A percentile compares a stretch with the other conserved stretches of the same genome.
Evolutionary conservation across 2,113 vertebrate species (phyloP).

Genomic region (Scopus umbretta): DNA sequence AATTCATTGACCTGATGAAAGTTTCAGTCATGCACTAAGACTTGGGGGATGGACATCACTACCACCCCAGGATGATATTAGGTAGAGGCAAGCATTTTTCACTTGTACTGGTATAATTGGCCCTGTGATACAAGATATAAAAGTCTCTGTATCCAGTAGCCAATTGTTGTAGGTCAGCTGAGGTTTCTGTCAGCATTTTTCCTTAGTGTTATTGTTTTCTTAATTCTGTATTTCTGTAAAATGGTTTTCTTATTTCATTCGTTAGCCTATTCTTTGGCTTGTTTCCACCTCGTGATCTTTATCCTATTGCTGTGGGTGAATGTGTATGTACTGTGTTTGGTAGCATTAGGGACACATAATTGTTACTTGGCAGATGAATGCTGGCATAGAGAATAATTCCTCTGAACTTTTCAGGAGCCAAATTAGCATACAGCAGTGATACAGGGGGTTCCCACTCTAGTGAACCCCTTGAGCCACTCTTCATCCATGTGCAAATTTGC

Average conservation of each 20-base stretch:
- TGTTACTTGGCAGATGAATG: conserved; percentile 43
- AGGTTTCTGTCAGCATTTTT: neutral
- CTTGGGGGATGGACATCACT: neutral
- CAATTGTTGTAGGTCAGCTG: neutral
- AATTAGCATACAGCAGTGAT: conserved; percentile 44
- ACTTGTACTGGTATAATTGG: neutral
- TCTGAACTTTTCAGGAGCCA: conserved; percentile 58
- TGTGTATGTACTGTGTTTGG: neutral
- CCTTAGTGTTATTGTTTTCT: neutral
- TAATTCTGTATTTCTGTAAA: neutral
- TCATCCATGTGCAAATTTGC: neutral
- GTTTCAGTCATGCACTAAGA: neutral
- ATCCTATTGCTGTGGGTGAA: neutral
- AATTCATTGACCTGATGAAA: neutral
- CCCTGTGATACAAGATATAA: neutral
- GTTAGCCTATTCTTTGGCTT: neutral
- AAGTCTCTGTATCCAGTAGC: neutral
- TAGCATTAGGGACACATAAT: conserved; percentile 23
- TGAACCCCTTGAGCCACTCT: neutral
- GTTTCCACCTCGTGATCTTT: neutral
- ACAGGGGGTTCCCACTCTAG: neutral
- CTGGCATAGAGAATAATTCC: conserved; percentile 38
- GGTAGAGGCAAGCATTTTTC: neutral
- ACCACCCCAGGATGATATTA: neutral
- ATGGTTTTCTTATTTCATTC: neutral